These are phyloP conservation scores for Synergus laeviventris DNA, from an alignment of 2,888 invertebrate genomes.

Conservation along the genomic window DNA sequence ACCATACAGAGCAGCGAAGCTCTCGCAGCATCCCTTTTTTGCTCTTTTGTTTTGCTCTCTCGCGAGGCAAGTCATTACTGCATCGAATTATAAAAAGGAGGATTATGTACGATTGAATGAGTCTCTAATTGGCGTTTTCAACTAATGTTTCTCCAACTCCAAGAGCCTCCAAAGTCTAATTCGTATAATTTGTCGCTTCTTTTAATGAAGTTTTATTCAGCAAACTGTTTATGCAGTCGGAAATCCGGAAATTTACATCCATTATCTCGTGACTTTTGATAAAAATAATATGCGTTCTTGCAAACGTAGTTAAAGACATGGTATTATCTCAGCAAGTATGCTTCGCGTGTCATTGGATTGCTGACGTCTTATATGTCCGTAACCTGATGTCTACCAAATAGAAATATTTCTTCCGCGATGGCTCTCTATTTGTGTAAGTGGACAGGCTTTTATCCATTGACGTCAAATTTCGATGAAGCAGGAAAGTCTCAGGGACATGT, in stretches of 20 bases:
- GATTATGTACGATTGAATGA: constrained; percentile 11
- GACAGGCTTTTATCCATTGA: constrained; percentile 37
- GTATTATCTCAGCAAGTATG: constrained; percentile 16
- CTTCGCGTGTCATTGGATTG: constrained; percentile 32
- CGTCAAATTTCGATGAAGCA: constrained; percentile 39
- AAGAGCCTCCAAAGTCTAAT: not conserved
- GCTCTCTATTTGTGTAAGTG: constrained; percentile 6
- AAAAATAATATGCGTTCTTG: not conserved
- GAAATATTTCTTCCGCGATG: constrained; percentile 37
- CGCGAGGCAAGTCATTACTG: constrained; percentile 31
- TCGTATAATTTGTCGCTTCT: not conserved
- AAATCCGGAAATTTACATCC: not conserved
- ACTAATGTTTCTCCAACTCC: not conserved
- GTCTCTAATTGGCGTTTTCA: constrained; percentile 21
- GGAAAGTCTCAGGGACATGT: constrained; percentile 39
- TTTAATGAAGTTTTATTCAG: not conserved
- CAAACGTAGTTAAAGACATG: not conserved
- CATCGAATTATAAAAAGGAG: constrained; percentile 22
- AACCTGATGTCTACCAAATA: constrained; percentile 23
- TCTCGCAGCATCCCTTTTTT: constrained; percentile 36
- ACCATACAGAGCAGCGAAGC: constrained; percentile 27
- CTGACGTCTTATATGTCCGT: constrained; percentile 13
- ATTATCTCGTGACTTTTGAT: not conserved
- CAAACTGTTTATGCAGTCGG: not conserved
- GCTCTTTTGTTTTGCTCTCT: constrained; percentile 29